phyloP scores from a whole-genome alignment of 2,113 vertebrate species.

The Lepisosteus osseus region DNA sequence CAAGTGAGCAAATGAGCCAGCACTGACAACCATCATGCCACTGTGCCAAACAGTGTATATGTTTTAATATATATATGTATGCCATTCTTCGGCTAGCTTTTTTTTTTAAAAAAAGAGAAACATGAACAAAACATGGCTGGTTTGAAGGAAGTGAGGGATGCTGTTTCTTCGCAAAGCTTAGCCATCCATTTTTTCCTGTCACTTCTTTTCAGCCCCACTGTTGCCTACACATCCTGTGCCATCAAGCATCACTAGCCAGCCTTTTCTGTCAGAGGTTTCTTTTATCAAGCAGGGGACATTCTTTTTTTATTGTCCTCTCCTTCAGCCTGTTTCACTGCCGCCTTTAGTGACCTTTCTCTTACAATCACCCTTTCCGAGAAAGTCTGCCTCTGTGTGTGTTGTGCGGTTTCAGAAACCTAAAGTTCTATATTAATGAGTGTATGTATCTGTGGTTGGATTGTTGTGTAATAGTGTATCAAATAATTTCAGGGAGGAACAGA shows the following conservation, averaged over 20 bases:
- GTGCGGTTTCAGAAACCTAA: neutral
- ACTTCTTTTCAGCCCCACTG: neutral
- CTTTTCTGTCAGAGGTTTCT: neutral
- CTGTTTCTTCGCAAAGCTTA: neutral
- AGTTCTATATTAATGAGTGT: neutral
- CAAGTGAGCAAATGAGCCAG: too few relatives aligned
- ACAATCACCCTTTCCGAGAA: neutral
- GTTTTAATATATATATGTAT: too few relatives aligned
- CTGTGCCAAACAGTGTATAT: too few relatives aligned
- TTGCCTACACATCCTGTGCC: neutral
- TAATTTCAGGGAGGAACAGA: neutral
- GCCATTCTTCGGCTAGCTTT: too few relatives aligned
- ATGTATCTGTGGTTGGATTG: neutral
- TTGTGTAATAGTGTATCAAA: neutral
- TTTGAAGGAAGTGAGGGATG: too few relatives aligned
- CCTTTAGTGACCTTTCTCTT: neutral
- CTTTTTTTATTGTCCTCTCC: neutral
- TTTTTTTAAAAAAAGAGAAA: too few relatives aligned
- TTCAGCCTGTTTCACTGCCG: neutral
- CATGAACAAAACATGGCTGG: too few relatives aligned
- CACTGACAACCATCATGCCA: too few relatives aligned
- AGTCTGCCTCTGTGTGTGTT: neutral
- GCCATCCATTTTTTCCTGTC: conserved; percentile 3
- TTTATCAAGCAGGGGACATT: neutral
- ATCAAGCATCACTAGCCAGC: neutral